Base-by-base conservation (phyloP, 2,113 vertebrate genomes). In the Ciconia boyciana region DNA sequence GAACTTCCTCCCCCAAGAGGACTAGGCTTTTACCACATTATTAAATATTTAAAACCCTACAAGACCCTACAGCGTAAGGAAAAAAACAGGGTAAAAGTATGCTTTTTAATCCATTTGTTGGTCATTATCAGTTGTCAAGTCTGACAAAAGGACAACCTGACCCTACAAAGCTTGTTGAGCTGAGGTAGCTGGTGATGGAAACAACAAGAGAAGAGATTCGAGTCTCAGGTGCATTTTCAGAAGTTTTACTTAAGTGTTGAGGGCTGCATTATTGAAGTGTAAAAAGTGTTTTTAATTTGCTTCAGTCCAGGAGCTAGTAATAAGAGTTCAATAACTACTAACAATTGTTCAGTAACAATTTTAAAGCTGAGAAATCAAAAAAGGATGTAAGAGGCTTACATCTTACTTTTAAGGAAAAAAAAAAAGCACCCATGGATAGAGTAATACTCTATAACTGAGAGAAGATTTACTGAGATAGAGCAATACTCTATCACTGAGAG, bases 11-110 rank as follows among this genome's bases (percentile, higher is more conserved):
- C 20, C 39, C n/a, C 29, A 48, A 28, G 48, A 85, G 24, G 20
- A 87, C 31, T 16, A 89, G 34, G 89, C 83, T 94, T 91, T 93
- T 76, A 96, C 26, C 55, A 83, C 48, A 43, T 44, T 21, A 87
- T 79, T 61, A 87, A 95, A 89, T 95, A 97, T 89, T 95, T 76
- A 95, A 87, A 94, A 78, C 3, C 18, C 43, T 44, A n/a, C 20
- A 82, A 87, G 68, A 55, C 51, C 75, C 83, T 62, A 62, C 11
- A 65, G 44, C 0, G 0, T 3, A 54, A 13, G 43, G 29, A 28
- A 72, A 71, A 92, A 78, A 64, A 1, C 9, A 61, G 26, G 19
- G 7, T 16, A 74, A 26, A 94, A 61, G 9, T 25, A 75, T 1
- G 4, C 4, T 62, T 91, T 90, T 78, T 74, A 87, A 91, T 84